Base-by-base conservation (phyloP, 2,888 invertebrate species). In the Subacronicta megacephala region DNA sequence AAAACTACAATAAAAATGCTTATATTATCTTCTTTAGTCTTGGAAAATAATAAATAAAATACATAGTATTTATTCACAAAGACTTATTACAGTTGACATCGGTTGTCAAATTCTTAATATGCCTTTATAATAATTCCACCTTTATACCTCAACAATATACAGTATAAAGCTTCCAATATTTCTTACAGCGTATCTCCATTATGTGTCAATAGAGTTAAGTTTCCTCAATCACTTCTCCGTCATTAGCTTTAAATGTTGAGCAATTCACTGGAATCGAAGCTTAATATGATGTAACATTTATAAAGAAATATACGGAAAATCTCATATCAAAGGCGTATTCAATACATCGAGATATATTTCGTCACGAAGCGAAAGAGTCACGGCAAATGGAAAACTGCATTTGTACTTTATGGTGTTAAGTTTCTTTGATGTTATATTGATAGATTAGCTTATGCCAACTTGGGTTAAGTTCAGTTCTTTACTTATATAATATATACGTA, bases 161-260 rank as follows among this genome's bases (percentile, higher is more conserved):
- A 9, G 3, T 23, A 23, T 54, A 33, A 42, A 5, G 33, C 16
- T 31, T 17, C 18, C 29, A 56, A 51, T 46, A 63, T 52, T 52
- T 44, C 15, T 47, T 44, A 37, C 26, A 49, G 36, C n/a, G 10
- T 37, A 53, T 40, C 35, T 36, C 15, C 29, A 42, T 40, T 52
- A 58, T 7, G 36, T 53, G 33, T 42, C 64, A 70, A 64, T 64
- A 52, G 43, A 64, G 46, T 59, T 47, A 70, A 58, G 38, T 17
- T 59, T 50, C 36, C 52, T 59, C 52, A 66, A 70, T 64, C 65
- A 59, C 33, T 66, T 66, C 49, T 17, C 36, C 59, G 5, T 29
- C 66, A 70, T 59, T 66, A 45, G 45, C 52, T 64, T 70, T 66
- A 70, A 66, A 66, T 64, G 65, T 63, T 70, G 42, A 66, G 53